These are phyloP conservation scores for Conchocele bisecta DNA, from an alignment of 2,888 invertebrate species.

Conservation along the genomic window DNA sequence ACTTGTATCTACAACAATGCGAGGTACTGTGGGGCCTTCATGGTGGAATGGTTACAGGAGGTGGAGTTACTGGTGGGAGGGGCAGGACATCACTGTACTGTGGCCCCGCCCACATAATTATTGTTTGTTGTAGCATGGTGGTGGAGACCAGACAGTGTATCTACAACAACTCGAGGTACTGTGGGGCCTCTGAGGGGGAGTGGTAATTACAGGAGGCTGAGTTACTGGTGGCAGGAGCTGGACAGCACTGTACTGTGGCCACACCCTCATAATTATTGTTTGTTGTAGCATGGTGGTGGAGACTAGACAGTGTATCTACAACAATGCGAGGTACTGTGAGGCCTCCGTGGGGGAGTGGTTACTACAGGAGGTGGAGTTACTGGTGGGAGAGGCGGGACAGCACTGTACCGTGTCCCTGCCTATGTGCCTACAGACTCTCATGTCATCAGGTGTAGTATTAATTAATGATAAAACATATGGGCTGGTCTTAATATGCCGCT, in stretches of 20 bases:
- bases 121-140: slow-evolving; percentile 21
- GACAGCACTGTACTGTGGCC: slow-evolving; percentile 38
- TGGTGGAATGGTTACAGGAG: slow-evolving; percentile 28
- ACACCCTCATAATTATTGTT: no score
- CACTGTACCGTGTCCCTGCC: slow-evolving; percentile 39
- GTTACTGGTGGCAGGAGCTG: slow-evolving; percentile 28
- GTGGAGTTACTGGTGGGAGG: slow-evolving; percentile 31
- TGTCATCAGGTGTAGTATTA: slow-evolving; percentile 30
- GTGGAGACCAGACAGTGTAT: slow-evolving; percentile 41
- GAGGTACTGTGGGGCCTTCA: slow-evolving; percentile 27
- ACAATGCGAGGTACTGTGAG: slow-evolving; percentile 39
- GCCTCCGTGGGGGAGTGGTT: slow-evolving; percentile 12
- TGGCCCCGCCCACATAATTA: slow-evolving; percentile 30
- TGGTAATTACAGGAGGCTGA: slow-evolving; percentile 24
- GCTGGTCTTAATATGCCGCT: background rate
- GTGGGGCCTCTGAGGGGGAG: slow-evolving; percentile 20
- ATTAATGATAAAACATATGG: background rate
- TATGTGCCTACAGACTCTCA: slow-evolving; percentile 30
- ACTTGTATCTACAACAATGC: slow-evolving; percentile 38
- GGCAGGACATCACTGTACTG: slow-evolving; percentile 39
- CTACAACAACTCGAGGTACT: slow-evolving; percentile 29
- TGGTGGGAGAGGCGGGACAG: slow-evolving; percentile 37
- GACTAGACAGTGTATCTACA: slow-evolving; percentile 35
- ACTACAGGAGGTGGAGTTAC: slow-evolving; percentile 26
- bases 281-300: slow-evolving; percentile 28